A percentile compares a stretch with the other conserved stretches of the same genome.
Conservation (phyloP, 2,888 invertebrate genomes). For the Raillietiella orientalis region DNA sequence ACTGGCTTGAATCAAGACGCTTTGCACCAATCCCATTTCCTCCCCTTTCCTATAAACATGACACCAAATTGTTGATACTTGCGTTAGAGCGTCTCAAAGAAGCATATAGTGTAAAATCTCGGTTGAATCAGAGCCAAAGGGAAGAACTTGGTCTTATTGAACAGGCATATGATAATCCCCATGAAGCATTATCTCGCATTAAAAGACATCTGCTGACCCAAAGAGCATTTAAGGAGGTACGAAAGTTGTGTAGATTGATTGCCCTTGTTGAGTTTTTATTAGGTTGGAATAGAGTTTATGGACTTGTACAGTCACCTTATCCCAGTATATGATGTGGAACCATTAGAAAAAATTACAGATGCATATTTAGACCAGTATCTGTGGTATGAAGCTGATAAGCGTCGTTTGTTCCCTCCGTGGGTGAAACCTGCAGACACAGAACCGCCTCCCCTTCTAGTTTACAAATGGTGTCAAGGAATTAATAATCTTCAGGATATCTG, state of each 20-base stretch:
- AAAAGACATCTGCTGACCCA: constrained; percentile 96
- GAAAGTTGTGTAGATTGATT: constrained; percentile 7
- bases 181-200: constrained; percentile 91
- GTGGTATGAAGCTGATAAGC: constrained; percentile 97
- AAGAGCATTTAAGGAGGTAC: constrained; percentile 84
- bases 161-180: constrained; percentile 98
- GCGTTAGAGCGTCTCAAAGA: constrained; percentile 87
- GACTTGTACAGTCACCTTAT: constrained; percentile 94
- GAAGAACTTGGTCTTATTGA: constrained; percentile 96
- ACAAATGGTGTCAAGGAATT: constrained; percentile 82
- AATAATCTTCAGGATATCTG: constrained; percentile 49
- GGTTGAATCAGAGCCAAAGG: constrained; percentile 90
- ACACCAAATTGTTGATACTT: constrained; percentile 86
- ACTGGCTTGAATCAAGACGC: constrained; percentile 91
- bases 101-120: constrained; percentile 86
- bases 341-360: constrained; percentile 95
- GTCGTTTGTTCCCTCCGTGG: constrained; percentile 89
- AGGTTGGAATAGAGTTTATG: constrained; percentile 99
- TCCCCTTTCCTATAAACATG: constrained; percentile 95
- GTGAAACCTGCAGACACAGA: constrained; percentile 97
- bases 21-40: constrained; percentile 99
- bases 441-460: constrained; percentile 41
- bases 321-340: constrained; percentile 97
- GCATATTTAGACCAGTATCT: constrained; percentile 97
- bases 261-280: constrained; percentile 6